These are phyloP conservation scores for Callipepla californica DNA, from an alignment of 2,113 vertebrate species.

Conservation along the genomic window DNA sequence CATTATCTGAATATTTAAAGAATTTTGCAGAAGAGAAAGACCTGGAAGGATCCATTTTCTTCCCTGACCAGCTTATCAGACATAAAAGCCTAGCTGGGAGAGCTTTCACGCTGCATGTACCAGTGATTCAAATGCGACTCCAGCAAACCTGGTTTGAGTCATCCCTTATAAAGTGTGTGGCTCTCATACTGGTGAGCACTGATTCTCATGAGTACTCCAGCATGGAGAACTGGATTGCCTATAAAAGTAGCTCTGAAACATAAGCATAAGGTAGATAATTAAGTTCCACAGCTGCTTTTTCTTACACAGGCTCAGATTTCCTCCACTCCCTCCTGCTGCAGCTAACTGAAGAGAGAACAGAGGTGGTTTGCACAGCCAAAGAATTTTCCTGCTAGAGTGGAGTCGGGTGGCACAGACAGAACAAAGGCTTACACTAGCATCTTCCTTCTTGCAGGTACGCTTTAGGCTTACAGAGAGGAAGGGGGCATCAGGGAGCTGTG, in stretches of 20 bases:
- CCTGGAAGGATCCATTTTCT: background rate
- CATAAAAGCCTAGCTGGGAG: background rate
- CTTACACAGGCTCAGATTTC: background rate
- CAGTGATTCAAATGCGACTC: background rate
- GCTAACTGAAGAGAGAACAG: background rate
- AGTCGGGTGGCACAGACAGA: background rate
- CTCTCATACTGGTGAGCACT: background rate
- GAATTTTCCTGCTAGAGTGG: background rate
- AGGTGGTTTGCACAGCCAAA: background rate
- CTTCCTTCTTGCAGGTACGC: background rate
- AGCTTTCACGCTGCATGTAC: background rate
- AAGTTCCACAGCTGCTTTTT: background rate
- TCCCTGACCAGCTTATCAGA: background rate
- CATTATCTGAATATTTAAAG: background rate
- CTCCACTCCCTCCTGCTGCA: background rate
- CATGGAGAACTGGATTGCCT: background rate
- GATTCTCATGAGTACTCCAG: background rate
- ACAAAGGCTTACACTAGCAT: background rate
- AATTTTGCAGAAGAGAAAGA: background rate
- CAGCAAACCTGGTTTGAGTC: background rate
- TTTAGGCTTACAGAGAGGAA: background rate
- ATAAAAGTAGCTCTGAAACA: background rate
- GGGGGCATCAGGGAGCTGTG: accelerated
- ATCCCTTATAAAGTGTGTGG: background rate
- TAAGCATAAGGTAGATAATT: background rate